These are phyloP conservation scores for Ictalurus punctatus DNA, from an alignment of 2,113 vertebrate species.

Conservation along the genomic window DNA sequence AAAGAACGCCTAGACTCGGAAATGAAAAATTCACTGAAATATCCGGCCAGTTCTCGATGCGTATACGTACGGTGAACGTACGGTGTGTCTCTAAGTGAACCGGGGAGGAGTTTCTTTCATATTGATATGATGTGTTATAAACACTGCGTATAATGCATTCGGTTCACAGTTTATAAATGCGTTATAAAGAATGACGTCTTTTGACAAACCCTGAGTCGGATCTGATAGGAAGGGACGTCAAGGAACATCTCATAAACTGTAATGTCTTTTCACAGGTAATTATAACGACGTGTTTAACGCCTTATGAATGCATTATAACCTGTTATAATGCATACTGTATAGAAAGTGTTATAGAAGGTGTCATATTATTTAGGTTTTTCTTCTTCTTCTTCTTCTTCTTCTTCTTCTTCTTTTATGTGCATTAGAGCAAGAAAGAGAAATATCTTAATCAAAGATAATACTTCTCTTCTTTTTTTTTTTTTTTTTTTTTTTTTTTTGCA, in stretches of 20 bases:
- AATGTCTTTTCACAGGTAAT: background rate
- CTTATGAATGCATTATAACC: background rate
- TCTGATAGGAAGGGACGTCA: background rate
- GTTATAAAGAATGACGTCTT: background rate
- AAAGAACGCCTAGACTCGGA: background rate
- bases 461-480: too few species aligned
- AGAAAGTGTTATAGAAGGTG: background rate
- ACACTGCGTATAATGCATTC: background rate
- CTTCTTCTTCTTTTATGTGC: background rate
- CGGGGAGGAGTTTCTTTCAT: background rate
- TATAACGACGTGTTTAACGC: background rate
- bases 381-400: background rate
- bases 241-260: background rate
- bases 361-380: background rate
- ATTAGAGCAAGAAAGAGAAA: background rate
- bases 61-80: background rate
- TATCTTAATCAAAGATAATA: background rate
- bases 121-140: background rate
- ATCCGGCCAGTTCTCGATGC: background rate
- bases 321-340: background rate
- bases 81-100: background rate
- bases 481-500: too few species aligned
- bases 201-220: background rate
- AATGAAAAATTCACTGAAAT: background rate
- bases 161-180: background rate